Evolutionary conservation across 2,888 invertebrate species (phyloP), one percentile per base, ranked within the genome.

Genomic region (Hololepta plana): DNA sequence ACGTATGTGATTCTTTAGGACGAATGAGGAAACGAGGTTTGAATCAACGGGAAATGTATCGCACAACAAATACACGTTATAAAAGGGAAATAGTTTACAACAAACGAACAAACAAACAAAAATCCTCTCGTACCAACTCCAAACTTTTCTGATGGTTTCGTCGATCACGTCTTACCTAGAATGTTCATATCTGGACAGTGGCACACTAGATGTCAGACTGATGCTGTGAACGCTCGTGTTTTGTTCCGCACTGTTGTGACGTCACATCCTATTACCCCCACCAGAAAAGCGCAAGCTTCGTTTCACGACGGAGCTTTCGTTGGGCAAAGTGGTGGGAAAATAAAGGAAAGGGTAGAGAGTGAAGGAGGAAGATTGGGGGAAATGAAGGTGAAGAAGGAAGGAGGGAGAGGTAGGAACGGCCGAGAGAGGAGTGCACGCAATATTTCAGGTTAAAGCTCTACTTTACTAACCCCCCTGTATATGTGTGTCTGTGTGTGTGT

Each of bases 141-240:
- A 20, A 10, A 20, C 20, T 20, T 20, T 20, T 24, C 27, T 37
- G 35, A 37, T 31, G 37, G 39, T n/a, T n/a, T n/a, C 21, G 12
- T 26, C 26, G 27, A 15, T 24, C 28, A 31, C 38, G 42, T 49
- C 55, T 55, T 55, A 55, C 55, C 55, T 55, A 55, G 47, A 49
- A 54, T 53, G 52, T 55, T 55, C 55, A 55, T 55, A 52, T 52
- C 53, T 53, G 51, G 45, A 49, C 52, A 43, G 47, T 42, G 42
- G 46, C 48, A 53, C 53, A 53, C 51, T 49, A 53, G 53, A 54
- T 54, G 53, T 52, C 52, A 45, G 49, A 51, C 51, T 51, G 51
- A 43, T 47, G 38, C 40, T 42, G 39, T 39, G 39, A 41, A 38
- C 46, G 48, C 41, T 42, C 42, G 46, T 50, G 47, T 51, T 53